Percentiles rank a stretch among this genome's conserved stretches.
phyloP scores from a whole-genome alignment of 2,113 vertebrate species.

The Neogale vison region DNA sequence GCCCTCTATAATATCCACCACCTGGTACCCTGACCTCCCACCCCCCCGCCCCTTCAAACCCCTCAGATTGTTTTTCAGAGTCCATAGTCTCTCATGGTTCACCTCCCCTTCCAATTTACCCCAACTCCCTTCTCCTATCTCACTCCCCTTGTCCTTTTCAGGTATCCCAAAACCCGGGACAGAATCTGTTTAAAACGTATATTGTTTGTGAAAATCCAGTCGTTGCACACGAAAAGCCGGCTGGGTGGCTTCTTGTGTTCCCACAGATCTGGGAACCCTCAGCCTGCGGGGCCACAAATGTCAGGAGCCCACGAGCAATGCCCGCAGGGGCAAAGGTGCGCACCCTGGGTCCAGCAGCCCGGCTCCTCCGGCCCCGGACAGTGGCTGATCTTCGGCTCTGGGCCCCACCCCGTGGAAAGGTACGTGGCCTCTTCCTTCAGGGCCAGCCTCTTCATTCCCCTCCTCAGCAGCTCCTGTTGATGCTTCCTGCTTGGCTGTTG shows the following conservation, averaged over 20 bases:
- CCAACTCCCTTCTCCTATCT: too few relatives aligned
- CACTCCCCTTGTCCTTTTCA: background rate
- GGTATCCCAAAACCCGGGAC: background rate
- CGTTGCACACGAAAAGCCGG: background rate
- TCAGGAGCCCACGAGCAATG: background rate
- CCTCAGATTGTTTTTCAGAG: too few relatives aligned
- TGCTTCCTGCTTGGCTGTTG: background rate
- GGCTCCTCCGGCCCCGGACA: background rate
- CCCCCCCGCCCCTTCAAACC: too few relatives aligned
- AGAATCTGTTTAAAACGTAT: background rate
- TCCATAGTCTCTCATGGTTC: too few relatives aligned
- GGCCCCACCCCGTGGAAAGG: background rate
- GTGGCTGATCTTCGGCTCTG: background rate
- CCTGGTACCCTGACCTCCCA: too few relatives aligned
- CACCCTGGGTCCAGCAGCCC: too few relatives aligned
- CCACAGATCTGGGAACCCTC: background rate
- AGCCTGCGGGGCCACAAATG: rapidly evolving
- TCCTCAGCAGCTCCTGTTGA: background rate
- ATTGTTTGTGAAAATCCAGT: background rate
- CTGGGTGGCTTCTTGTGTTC: background rate
- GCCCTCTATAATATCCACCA: too few relatives aligned
- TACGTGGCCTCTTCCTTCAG: background rate
- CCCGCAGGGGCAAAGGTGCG: background rate
- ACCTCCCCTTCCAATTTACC: too few relatives aligned
- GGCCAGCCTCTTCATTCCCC: background rate